Percentiles rank a stretch among this genome's conserved stretches.
phyloP scores from a whole-genome alignment of 2,888 invertebrate genomes.

The Melanchra persicariae region DNA sequence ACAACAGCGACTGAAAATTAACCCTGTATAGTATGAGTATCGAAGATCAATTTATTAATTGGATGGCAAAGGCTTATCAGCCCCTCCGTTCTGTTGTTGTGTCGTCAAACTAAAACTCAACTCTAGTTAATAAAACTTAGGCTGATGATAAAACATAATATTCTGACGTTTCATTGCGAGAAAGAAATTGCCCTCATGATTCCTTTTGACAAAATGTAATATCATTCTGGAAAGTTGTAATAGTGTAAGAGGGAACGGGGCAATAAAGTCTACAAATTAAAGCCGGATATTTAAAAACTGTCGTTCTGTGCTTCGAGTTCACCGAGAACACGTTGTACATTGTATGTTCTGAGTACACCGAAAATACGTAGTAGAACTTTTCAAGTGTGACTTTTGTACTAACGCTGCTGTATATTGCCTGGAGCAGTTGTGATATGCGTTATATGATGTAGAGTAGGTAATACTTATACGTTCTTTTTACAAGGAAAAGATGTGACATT shows the following conservation, averaged over 20 bases:
- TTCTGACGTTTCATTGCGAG: conserved; percentile 23
- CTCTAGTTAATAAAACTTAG: neutral
- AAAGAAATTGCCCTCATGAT: conserved; percentile 34
- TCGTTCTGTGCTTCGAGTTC: conserved; percentile 16
- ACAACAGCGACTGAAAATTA: no score
- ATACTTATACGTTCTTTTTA: conserved; percentile 17
- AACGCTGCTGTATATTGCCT: conserved; percentile 3
- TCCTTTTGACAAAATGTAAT: conserved; percentile 49
- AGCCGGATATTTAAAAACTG: conserved; percentile 29
- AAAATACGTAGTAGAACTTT: conserved; percentile 35
- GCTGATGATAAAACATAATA: conserved; percentile 23
- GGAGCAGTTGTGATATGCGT: neutral
- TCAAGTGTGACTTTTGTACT: conserved; percentile 14
- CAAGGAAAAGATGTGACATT: conserved; percentile 31
- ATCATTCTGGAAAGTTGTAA: conserved; percentile 22
- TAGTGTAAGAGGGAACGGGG: conserved; percentile 13
- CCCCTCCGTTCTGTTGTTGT: neutral
- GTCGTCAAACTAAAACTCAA: neutral
- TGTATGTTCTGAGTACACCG: neutral
- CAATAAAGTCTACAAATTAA: conserved; percentile 47
- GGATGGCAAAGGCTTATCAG: neutral
- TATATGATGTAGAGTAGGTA: conserved; percentile 3
- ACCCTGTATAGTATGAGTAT: no score
- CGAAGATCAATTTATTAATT: no score
- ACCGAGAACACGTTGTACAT: conserved; percentile 11